Evolutionary conservation across 2,888 invertebrate genomes (phyloP).

Genomic region (Eutolmus rufibarbis): DNA sequence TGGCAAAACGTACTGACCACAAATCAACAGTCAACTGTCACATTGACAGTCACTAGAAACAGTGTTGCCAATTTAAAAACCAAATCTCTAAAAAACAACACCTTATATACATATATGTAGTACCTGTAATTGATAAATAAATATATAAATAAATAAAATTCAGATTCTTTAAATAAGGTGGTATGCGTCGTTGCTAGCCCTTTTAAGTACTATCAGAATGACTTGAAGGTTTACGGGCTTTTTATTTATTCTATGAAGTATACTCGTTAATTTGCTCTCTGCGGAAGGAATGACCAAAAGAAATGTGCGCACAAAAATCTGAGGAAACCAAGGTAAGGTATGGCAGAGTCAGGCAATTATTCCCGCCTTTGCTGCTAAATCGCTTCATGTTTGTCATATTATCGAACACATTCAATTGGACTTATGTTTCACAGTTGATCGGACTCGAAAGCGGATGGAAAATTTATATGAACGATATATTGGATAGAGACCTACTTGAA

Average conservation of each 20-base stretch:
- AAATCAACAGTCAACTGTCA: no score
- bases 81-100: no score
- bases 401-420: conserved; percentile 35
- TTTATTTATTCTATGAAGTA: background rate
- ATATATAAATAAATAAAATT: no score
- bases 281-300: background rate
- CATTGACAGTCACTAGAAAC: no score
- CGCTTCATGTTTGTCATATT: conserved; percentile 27
- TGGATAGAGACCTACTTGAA: conserved; percentile 10
- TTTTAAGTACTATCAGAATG: background rate
- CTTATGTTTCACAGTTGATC: conserved; percentile 41
- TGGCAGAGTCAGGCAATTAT: conserved; percentile 5
- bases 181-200: no score
- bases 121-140: no score
- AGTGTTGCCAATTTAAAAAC: no score
- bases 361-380: conserved; percentile 24
- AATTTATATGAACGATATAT: conserved; percentile 33
- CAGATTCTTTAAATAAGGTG: no score
- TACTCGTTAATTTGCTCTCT: background rate
- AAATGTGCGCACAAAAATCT: background rate
- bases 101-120: no score
- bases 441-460: conserved; percentile 38
- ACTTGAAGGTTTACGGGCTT: background rate
- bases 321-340: background rate
- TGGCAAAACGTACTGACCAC: no score